Conservation (phyloP, 2,888 invertebrate genomes). For the Hypomecis punctinalis region DNA sequence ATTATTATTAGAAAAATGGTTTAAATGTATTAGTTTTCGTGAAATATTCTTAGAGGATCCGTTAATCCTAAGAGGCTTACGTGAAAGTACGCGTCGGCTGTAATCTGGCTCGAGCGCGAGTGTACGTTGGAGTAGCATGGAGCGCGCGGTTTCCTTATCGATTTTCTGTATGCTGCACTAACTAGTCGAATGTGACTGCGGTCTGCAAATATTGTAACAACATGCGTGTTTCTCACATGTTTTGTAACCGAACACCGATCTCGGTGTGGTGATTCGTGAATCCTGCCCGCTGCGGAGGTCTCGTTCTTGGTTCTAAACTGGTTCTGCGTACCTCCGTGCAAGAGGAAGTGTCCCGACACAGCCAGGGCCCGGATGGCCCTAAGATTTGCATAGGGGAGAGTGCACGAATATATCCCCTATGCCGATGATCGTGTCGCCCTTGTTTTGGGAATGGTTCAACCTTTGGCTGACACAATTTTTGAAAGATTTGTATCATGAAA, state of each 20-base stretch:
- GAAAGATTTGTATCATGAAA: slow-evolving; percentile 80
- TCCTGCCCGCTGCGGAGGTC: slow-evolving; percentile 40
- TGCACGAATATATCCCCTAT: slow-evolving; percentile 53
- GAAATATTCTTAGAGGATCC: slow-evolving; percentile 40
- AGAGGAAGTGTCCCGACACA: slow-evolving; percentile 8
- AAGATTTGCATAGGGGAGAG: slow-evolving; percentile 33
- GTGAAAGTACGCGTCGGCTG: slow-evolving; percentile 64
- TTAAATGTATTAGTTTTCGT: slow-evolving; percentile 30
- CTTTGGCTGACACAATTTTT: slow-evolving; percentile 78
- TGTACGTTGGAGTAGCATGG: slow-evolving; percentile 71
- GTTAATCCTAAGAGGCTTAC: slow-evolving; percentile 50
- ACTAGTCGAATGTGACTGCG: slow-evolving; percentile 76
- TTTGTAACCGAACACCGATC: slow-evolving; percentile 51
- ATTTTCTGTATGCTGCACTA: slow-evolving; percentile 83
- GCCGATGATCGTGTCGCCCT: slow-evolving; percentile 74
- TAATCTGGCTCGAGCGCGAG: slow-evolving; percentile 60
- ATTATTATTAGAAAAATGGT: slow-evolving; percentile 18
- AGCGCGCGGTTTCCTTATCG: slow-evolving; percentile 81
- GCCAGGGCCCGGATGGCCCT: slow-evolving; percentile 40
- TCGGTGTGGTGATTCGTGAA: slow-evolving; percentile 49
- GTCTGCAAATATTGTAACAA: slow-evolving; percentile 67
- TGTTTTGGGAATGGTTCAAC: slow-evolving; percentile 82
- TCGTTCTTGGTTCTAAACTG: slow-evolving; percentile 13
- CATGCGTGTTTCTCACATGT: slow-evolving; percentile 61
- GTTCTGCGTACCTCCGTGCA: slow-evolving; percentile 8